phyloP scores from a whole-genome alignment of 2,113 vertebrate species.

The Hypocryptadius cinnamomeus region DNA sequence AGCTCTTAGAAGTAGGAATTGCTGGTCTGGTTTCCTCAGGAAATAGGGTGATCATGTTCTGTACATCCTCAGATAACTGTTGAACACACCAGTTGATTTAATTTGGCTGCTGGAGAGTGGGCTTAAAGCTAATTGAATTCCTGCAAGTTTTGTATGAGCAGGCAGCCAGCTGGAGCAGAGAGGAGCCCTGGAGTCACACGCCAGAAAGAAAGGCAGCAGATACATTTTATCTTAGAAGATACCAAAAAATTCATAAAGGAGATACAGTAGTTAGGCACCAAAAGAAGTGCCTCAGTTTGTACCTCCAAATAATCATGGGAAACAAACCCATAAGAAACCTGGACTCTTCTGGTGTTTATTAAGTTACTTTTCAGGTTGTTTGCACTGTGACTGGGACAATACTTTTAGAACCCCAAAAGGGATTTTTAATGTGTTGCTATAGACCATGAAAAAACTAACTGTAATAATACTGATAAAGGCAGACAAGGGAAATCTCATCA shows the following conservation, averaged over 20 bases:
- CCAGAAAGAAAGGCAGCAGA: background rate
- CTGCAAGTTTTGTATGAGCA: background rate
- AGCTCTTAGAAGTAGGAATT: background rate
- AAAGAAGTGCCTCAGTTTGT: background rate
- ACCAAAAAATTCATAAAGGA: background rate
- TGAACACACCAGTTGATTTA: background rate
- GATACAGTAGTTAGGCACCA: background rate
- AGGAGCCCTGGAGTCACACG: background rate
- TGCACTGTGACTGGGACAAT: background rate
- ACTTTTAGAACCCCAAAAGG: background rate
- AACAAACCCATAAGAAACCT: background rate
- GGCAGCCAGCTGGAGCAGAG: background rate
- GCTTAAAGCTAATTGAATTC: conserved; percentile 12
- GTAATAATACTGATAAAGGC: background rate
- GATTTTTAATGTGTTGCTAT: background rate
- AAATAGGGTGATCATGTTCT: background rate
- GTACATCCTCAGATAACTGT: background rate
- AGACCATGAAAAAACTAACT: background rate
- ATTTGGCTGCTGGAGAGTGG: background rate
- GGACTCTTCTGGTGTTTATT: background rate
- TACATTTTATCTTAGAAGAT: background rate
- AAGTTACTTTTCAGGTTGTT: background rate
- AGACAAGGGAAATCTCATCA: background rate
- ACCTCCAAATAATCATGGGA: background rate
- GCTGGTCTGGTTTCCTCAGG: background rate